Base-by-base conservation (phyloP, 2,797 vertebrate species). In the Siniperca undulata region DNA sequence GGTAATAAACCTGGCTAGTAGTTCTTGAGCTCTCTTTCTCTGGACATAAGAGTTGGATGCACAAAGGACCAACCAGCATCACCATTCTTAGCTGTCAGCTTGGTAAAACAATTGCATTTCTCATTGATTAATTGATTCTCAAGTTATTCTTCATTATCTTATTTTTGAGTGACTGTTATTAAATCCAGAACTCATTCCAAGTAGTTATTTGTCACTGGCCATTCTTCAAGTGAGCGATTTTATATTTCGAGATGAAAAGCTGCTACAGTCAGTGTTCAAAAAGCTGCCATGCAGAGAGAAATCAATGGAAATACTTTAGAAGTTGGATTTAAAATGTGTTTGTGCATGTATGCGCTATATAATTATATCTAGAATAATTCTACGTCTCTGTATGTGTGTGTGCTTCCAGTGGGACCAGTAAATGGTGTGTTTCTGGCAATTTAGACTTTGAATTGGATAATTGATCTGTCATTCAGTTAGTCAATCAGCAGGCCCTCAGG, bases 391-490 rank as follows among this genome's bases (percentile, higher is more conserved):
- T 24, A 1, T 44, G 10, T 11, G 36, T 53, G 22, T 42, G 22
- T 42, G 40, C 50, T 68, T 78, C 56, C 34, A 69, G 11, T 52
- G 36, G 70, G 65, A 77, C 66, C 69, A 59, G 58, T 86, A 69
- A 86, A 75, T 80, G 65, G 36, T 82, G 77, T 86, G 77, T 89
- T 87, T 86, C 77, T 74, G 82, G 46, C 52, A 83, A 69, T 86
- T 93, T 87, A 89, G 84, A 74, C 66, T 78, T 80, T 80, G 81
- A 68, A 87, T 81, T 84, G 56, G 67, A 67, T 83, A 82, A 92
- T 91, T 74, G 77, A 90, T 91, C 74, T 20, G 65, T 72, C 77
- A 85, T 81, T 93, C 88, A 88, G 80, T 91, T 82, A 81, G 70
- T 88, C 84, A 85, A 79, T 92, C 66, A 67, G 53, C 80, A 77